Base-by-base conservation (phyloP, 2,797 vertebrate species). In the Rhinogobio ventralis region DNA sequence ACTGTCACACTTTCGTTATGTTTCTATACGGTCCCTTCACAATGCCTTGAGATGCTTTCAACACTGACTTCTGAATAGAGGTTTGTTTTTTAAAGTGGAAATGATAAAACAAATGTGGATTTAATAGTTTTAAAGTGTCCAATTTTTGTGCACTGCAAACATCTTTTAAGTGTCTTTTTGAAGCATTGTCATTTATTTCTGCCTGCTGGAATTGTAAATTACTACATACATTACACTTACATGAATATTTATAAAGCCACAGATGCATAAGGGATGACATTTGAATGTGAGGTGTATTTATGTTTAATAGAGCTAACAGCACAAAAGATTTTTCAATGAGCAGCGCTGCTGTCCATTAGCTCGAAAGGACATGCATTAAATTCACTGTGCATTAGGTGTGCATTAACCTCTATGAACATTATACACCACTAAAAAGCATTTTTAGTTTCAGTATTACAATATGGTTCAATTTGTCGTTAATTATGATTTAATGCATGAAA, bases 11-110 rank as follows among this genome's bases (percentile, higher is more conserved):
- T 25, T 79, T 88, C 55, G 25, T 42, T 80, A 83, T 75, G 78
- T 67, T 76, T 39, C 68, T 49, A 49, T 82, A 87, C 73, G 85
- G 73, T 90, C 72, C 75, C 87, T 88, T 71, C 80, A 77, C 82
- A 88, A 89, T 89, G 77, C 20, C 79, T 62, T 85, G 81, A 68
- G 53, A 42, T 85, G 85, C 90, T 88, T 79, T 87, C 64, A 71
- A n/a, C 30, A 4, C 11, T 75, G 67, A 78, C 80, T 62, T 78
- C 75, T 67, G 89, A 90, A 90, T 73, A 84, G 74, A 87, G 51
- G 53, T 79, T 46, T 78, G 74, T 33, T 60, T 42, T 23, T 53
- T 62, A 86, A 79, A n/a, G 25, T 85, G 66, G 42, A 85, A 78
- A 51, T 53, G 17, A 57, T 84, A 88, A 64, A 79, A 83, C 45